phyloP scores from a whole-genome alignment of 1,140 invertebrate genomes.

The Bombus picipes region DNA sequence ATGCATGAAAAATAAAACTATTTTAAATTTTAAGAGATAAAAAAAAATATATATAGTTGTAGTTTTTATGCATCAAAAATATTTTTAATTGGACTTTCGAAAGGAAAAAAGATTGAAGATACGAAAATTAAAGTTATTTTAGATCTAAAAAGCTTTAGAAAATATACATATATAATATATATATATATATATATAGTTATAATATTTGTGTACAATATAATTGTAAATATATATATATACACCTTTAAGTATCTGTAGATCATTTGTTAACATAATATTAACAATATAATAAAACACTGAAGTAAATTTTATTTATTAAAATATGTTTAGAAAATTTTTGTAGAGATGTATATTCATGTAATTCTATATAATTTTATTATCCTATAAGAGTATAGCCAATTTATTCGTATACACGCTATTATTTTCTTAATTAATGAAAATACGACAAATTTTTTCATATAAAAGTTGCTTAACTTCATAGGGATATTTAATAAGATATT shows the following conservation, averaged over 20 bases:
- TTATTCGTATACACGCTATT: too few relatives aligned
- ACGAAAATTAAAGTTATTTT: conserved; percentile 25
- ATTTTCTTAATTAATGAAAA: too few relatives aligned
- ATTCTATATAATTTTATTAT: too few relatives aligned
- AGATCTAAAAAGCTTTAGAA: conserved; percentile 2
- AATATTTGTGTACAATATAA: conserved; percentile 25
- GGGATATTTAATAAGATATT: too few relatives aligned
- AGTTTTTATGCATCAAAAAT: conserved; percentile 6
- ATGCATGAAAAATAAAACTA: neutral
- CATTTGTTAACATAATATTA: neutral
- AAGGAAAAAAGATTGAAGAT: neutral
- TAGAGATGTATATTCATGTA: neutral
- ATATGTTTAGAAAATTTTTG: neutral
- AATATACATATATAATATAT: neutral
- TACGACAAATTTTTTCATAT: too few relatives aligned
- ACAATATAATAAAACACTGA: conserved; percentile 2
- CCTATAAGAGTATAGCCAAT: too few relatives aligned
- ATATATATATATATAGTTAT: conserved; percentile 4
- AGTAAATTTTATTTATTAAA: conserved; percentile 44
- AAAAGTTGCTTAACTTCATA: too few relatives aligned
- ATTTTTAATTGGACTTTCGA: conserved; percentile 26
- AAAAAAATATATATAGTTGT: neutral
- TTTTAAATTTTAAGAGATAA: neutral
- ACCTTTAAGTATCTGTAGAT: neutral
- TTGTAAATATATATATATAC: conserved; percentile 34